Base-by-base conservation (phyloP, 2,113 vertebrate genomes). In the Aphelocoma coerulescens region DNA sequence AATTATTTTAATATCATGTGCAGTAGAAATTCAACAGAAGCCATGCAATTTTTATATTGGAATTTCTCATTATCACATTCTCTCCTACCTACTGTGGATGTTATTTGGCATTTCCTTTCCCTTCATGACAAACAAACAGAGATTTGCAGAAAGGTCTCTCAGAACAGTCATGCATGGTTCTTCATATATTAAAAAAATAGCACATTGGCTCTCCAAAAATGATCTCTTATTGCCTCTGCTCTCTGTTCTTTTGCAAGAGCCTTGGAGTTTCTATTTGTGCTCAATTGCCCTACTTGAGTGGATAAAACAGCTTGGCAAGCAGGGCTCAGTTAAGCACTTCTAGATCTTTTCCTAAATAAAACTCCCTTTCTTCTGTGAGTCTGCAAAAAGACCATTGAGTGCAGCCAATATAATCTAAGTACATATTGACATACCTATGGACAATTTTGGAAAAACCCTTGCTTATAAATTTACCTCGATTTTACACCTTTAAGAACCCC, bases 11-110 rank as follows among this genome's bases (percentile, higher is more conserved):
- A 83, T 91, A 96, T 62, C 69, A 84, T 78, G 49, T 89, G 72
- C 79, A 89, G 33, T 9, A 86, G 61, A 87, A 91, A 93, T 88
- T 86, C 81, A 91, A 69, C 85, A 94, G 89, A 95, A 95, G 46
- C 68, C 72, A 93, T 96, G 78, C 54, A 95, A 95, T 93, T 96
- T 97, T 97, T 97, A 93, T 95, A 76, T 88, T 18, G 10, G 62
- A 48, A 68, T 95, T 93, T 89, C 43, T 89, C 11, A 11, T 85
- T 88, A 93, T 66, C 88, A 79, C 90, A 76, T 94, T 84, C 93
- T 8, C 58, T 95, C 72, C 75, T 94, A 84, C 87, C 75, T 95
- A 75, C 93, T 89, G 88, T 10, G 86, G 89, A 83, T 46, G 7
- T 77, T 88, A 74, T 94, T 95, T 92, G 82, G 52, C 88, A 93